These are phyloP conservation scores for Catharus fuscescens DNA, from an alignment of 2,113 vertebrate genomes.

Conservation along the genomic window DNA sequence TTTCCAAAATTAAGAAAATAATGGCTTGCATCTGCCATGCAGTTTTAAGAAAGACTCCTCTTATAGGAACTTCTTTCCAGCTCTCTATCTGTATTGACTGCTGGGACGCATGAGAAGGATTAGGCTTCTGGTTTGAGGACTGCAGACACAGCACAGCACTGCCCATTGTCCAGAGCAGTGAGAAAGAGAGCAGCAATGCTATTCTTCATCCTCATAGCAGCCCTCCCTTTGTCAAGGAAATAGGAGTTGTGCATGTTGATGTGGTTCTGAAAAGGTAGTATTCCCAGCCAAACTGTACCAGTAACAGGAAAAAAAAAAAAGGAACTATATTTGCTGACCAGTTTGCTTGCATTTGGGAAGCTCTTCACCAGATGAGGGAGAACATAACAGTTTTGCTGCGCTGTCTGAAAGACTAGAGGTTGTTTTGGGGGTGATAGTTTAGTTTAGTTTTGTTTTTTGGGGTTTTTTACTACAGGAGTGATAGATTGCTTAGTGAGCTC, in stretches of 20 bases:
- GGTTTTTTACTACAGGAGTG: not conserved
- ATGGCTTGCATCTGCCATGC: not conserved
- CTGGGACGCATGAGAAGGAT: not conserved
- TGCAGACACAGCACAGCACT: not conserved
- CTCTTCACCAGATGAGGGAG: not conserved
- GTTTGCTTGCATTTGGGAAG: not conserved
- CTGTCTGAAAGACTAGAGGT: not conserved
- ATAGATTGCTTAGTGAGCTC: not conserved
- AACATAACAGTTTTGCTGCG: accelerated
- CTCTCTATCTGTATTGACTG: not conserved
- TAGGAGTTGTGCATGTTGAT: not conserved
- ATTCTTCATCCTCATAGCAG: not conserved
- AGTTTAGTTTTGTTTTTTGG: not conserved
- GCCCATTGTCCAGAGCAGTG: not conserved
- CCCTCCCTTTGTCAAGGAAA: not conserved
- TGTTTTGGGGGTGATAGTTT: not conserved
- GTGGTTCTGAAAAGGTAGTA: not conserved
- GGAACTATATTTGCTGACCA: not conserved
- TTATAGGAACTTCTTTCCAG: not conserved
- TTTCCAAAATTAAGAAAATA: not conserved
- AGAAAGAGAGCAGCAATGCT: not conserved
- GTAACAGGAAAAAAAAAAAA: not conserved
- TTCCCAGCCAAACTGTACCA: not conserved
- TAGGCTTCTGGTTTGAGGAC: not conserved
- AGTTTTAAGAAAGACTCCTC: not conserved